phyloP scores from a whole-genome alignment of 1,140 invertebrate species.

The Drosophila tropicalis region DNA sequence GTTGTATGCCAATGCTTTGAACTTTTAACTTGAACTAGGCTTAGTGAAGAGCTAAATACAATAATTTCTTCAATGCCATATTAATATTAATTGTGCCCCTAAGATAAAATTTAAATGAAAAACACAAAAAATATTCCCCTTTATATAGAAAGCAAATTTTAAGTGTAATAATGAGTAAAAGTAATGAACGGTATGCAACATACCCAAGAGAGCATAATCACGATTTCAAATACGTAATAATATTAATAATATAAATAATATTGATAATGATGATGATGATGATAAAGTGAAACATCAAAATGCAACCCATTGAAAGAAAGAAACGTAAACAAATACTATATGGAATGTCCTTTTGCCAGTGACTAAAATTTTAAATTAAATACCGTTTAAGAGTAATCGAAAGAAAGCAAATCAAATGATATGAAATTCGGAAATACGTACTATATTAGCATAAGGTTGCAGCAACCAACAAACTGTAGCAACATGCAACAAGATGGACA shows the following conservation, averaged over 20 bases:
- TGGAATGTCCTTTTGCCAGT: constrained; percentile 72
- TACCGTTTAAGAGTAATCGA: constrained; percentile 38
- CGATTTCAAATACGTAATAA: constrained; percentile 79
- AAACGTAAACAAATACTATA: neutral
- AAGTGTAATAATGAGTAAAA: constrained; percentile 46
- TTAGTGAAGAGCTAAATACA: constrained; percentile 39
- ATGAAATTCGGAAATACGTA: constrained; percentile 72
- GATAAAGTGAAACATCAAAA: constrained; percentile 24
- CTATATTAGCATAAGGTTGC: constrained; percentile 73
- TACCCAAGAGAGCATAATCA: constrained; percentile 81
- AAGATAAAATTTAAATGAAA: constrained; percentile 20
- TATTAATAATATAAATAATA: constrained; percentile 57
- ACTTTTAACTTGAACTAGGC: constrained; percentile 13
- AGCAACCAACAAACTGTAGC: constrained; percentile 59
- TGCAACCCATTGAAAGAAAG: neutral
- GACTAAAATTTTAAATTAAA: constrained; percentile 69
- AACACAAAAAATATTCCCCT: constrained; percentile 70
- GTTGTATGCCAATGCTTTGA: constrained; percentile 63
- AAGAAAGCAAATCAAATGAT: constrained; percentile 25
- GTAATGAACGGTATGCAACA: constrained; percentile 74
- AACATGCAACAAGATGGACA: constrained; percentile 25
- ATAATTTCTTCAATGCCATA: constrained; percentile 78
- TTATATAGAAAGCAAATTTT: constrained; percentile 50
- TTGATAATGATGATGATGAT: constrained; percentile 15
- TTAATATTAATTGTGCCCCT: constrained; percentile 69